phyloP scores from a whole-genome alignment of 2,797 vertebrate species.

The Margarornis squamiger region DNA sequence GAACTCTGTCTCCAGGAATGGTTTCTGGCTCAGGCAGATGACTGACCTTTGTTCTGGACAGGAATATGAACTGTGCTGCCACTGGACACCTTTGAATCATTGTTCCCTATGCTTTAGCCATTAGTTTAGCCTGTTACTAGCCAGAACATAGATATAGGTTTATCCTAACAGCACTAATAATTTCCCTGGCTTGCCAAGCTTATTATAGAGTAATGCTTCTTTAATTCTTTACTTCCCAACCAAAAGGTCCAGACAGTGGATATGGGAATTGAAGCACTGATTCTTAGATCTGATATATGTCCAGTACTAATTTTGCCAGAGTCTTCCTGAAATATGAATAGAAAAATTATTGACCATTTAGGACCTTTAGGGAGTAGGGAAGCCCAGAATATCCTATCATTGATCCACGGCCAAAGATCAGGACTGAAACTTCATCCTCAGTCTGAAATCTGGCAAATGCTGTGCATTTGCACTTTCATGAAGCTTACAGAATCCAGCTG shows the following conservation, averaged over 20 bases:
- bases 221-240: conserved; percentile 9
- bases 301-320: neutral
- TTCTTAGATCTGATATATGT: neutral
- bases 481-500: neutral
- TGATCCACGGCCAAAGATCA: neutral
- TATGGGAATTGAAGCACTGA: neutral
- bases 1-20: neutral
- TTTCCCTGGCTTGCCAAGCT: neutral
- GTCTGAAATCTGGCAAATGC: neutral
- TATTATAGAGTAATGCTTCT: neutral
- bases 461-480: neutral
- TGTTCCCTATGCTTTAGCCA: neutral
- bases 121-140: neutral
- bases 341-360: neutral
- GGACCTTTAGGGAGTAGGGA: neutral
- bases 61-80: neutral
- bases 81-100: neutral
- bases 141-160: neutral
- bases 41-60: neutral
- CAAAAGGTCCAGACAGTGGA: neutral
- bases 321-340: neutral
- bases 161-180: neutral
- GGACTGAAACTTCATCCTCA: neutral
- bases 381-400: neutral
- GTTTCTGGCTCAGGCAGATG: neutral